Evolutionary conservation across 2,888 invertebrate genomes (phyloP).

Genomic region (Drosophila neutralis): DNA sequence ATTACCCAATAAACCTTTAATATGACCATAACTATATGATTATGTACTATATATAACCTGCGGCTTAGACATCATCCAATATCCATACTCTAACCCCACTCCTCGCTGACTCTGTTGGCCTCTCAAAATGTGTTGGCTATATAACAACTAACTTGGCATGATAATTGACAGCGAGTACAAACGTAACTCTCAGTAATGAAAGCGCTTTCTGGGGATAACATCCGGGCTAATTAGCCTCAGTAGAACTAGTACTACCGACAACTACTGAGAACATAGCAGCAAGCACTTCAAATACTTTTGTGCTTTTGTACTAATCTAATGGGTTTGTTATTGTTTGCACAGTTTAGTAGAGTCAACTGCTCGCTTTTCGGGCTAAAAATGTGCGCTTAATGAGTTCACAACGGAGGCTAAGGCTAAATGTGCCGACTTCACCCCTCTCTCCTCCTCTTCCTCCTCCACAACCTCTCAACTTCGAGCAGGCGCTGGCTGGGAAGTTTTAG

Average conservation of each 20-base stretch:
- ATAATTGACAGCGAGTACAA: conserved; percentile 1
- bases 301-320: conserved; percentile 42
- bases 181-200: background rate
- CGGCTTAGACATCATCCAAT: background rate
- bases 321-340: conserved; percentile 53
- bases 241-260: background rate
- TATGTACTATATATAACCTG: background rate
- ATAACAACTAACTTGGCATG: background rate
- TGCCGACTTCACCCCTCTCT: background rate
- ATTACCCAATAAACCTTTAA: background rate
- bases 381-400: conserved; percentile 56
- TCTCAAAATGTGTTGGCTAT: background rate
- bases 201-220: conserved; percentile 6
- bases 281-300: conserved; percentile 27
- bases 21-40: background rate
- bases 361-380: conserved; percentile 40
- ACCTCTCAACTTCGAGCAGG: background rate
- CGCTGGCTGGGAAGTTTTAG: conserved; percentile 33
- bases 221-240: conserved; percentile 25
- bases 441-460: background rate
- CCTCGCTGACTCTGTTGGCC: background rate
- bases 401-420: conserved; percentile 28
- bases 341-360: conserved; percentile 47
- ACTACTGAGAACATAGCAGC: conserved; percentile 2
- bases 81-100: no score